A percentile compares a stretch with the other conserved stretches of the same genome.
Conservation (phyloP, 2,888 invertebrate species). For the Brachylomia viminalis region DNA sequence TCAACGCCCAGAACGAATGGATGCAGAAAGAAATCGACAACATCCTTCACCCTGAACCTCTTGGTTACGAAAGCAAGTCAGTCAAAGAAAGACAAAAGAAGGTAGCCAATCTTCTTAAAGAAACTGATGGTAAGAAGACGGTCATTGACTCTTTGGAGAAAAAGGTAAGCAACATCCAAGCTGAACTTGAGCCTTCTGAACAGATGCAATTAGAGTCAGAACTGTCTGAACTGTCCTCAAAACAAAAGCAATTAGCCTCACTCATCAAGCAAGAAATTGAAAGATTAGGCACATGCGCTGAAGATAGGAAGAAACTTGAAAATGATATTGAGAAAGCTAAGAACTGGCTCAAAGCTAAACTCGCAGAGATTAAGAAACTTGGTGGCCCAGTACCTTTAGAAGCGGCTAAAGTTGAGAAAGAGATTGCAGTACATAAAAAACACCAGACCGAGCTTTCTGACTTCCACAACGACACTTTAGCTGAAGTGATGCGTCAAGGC, state of each 20-base stretch:
- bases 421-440: slow-evolving; percentile 93
- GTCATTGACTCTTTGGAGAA: slow-evolving; percentile 95
- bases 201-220: slow-evolving; percentile 94
- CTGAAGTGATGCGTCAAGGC: slow-evolving; percentile 94
- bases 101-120: slow-evolving; percentile 94
- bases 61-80: slow-evolving; percentile 94
- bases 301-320: slow-evolving; percentile 94
- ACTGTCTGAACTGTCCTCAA: slow-evolving; percentile 92
- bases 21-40: slow-evolving; percentile 93
- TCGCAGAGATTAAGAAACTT: slow-evolving; percentile 93
- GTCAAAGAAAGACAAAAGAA: slow-evolving; percentile 94
- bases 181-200: slow-evolving; percentile 96
- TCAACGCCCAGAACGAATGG: slow-evolving; percentile 95
- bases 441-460: slow-evolving; percentile 94
- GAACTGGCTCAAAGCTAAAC: slow-evolving; percentile 95
- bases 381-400: slow-evolving; percentile 95
- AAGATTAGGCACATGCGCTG: slow-evolving; percentile 92
- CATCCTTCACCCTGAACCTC: slow-evolving; percentile 92
- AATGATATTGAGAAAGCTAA: slow-evolving; percentile 94
- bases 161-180: slow-evolving; percentile 95
- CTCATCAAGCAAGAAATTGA: slow-evolving; percentile 94
- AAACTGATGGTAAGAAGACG: slow-evolving; percentile 95
- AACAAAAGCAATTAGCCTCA: slow-evolving; percentile 94
- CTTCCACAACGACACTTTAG: slow-evolving; percentile 94
- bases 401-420: slow-evolving; percentile 95